phyloP scores from a whole-genome alignment of 2,797 vertebrate species.

The Sebastes hopkinsi region DNA sequence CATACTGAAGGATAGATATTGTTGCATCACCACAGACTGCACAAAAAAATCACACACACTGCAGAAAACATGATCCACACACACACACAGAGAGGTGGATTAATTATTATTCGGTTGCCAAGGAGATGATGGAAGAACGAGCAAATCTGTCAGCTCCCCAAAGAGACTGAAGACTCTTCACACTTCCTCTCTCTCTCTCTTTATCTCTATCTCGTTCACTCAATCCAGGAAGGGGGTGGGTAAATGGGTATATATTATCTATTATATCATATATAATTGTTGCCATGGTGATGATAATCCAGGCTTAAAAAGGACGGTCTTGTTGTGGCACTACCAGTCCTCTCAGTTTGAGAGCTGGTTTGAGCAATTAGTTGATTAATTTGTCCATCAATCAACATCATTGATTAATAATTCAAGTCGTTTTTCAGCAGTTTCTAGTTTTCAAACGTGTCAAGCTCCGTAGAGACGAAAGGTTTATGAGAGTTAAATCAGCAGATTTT shows the following conservation, averaged over 20 bases:
- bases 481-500: background rate
- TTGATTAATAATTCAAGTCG: background rate
- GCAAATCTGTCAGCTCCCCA: conserved; percentile 63
- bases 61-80: conserved; percentile 12
- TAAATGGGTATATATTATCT: conserved; percentile 5
- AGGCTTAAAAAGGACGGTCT: background rate
- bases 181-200: conserved; percentile 8
- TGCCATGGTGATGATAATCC: conserved; percentile 36
- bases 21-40: conserved; percentile 59
- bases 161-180: conserved; percentile 57
- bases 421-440: background rate
- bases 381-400: background rate
- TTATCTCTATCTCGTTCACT: conserved; percentile 13
- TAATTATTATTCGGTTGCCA: conserved; percentile 75
- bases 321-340: background rate
- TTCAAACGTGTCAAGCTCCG: background rate
- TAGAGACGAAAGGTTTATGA: background rate
- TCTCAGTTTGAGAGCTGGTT: background rate
- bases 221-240: background rate
- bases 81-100: conserved; percentile 43
- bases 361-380: background rate
- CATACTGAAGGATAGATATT: conserved; percentile 46
- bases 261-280: conserved; percentile 29
- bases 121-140: conserved; percentile 70
- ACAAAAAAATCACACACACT: conserved; percentile 14